phyloP scores from a whole-genome alignment of 2,113 vertebrate species.

The Lophura nycthemera region DNA sequence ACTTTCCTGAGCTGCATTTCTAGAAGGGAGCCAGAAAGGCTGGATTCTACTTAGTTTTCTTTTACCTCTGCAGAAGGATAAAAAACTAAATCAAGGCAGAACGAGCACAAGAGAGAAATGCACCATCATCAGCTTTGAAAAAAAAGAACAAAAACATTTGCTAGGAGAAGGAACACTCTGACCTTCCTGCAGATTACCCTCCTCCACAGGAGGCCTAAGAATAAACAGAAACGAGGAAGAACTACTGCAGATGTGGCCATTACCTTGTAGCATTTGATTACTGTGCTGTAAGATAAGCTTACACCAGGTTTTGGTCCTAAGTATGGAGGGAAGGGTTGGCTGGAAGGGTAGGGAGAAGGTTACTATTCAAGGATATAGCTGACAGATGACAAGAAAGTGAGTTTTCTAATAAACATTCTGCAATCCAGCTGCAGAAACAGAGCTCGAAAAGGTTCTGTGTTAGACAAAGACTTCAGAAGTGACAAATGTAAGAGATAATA shows the following conservation, averaged over 20 bases:
- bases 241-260: background rate
- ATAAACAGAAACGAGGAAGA: background rate
- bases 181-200: background rate
- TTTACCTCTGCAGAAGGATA: background rate
- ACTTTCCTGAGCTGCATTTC: background rate
- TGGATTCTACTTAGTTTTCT: background rate
- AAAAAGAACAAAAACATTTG: background rate
- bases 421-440: background rate
- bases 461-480: background rate
- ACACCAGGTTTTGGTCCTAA: background rate
- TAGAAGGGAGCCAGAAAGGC: background rate
- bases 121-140: background rate
- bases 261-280: background rate
- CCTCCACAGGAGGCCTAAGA: background rate
- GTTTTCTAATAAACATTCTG: background rate
- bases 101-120: background rate
- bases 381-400: background rate
- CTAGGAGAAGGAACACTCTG: background rate
- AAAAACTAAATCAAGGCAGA: background rate
- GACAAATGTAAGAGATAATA: background rate
- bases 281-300: background rate
- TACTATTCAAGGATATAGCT: background rate
- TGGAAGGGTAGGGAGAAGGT: background rate
- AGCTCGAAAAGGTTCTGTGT: background rate
- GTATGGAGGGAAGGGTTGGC: fast-evolving